phyloP scores from a whole-genome alignment of 2,113 vertebrate genomes.

The Spea multiplicata region DNA sequence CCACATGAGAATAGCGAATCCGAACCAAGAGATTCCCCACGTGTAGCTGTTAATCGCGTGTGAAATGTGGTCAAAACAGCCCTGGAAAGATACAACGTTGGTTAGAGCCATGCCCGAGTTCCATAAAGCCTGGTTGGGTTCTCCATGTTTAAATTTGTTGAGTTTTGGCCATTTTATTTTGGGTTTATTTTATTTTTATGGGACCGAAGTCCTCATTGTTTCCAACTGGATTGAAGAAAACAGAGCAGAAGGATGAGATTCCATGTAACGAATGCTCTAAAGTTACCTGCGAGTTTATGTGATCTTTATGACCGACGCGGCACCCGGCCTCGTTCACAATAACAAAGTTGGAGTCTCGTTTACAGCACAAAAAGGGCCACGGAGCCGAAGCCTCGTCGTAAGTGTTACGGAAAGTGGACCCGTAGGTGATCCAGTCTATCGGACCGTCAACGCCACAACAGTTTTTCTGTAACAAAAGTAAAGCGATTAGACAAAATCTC shows the following conservation, averaged over 20 bases:
- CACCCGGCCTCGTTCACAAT: constrained; percentile 57
- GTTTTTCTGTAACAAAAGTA: constrained; percentile 55
- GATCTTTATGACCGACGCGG: constrained; percentile 52
- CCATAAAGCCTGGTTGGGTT: too few species aligned
- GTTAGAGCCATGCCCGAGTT: too few species aligned
- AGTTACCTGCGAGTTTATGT: constrained; percentile 61
- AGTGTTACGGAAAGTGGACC: constrained; percentile 57
- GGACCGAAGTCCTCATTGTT: background rate
- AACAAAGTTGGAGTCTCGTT: constrained; percentile 55
- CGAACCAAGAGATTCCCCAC: constrained; percentile 74
- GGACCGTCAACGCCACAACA: constrained; percentile 70
- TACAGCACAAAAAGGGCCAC: constrained; percentile 71
- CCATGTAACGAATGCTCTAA: too few species aligned
- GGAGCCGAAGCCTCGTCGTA: constrained; percentile 49
- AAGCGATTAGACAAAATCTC: too few species aligned
- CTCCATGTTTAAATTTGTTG: too few species aligned
- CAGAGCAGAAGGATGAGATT: too few species aligned
- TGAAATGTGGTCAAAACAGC: constrained; percentile 69
- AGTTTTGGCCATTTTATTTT: background rate
- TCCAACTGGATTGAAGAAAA: too few species aligned
- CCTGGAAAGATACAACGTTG: constrained; percentile 50
- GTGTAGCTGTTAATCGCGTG: constrained; percentile 68
- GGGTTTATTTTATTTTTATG: background rate
- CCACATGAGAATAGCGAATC: constrained; percentile 75
- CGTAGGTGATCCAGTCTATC: constrained; percentile 69